Evolutionary conservation across 2,888 invertebrate species (phyloP).

Genomic region (Ochropacha duplaris): DNA sequence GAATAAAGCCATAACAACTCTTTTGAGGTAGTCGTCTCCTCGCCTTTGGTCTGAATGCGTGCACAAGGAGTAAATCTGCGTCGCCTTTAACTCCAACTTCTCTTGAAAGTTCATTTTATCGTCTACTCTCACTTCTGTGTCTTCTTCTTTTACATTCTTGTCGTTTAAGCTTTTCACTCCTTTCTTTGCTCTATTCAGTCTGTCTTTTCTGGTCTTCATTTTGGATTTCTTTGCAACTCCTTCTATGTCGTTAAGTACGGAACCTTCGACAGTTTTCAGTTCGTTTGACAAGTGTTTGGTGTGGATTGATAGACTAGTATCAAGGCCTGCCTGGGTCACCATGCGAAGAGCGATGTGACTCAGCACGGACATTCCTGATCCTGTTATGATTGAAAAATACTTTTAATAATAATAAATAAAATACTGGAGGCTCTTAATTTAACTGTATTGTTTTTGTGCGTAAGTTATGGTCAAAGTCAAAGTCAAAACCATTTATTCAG

Average conservation of each 20-base stretch:
- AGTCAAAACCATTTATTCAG: too few relatives aligned
- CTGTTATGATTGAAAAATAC: conserved; percentile 47
- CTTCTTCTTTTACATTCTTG: conserved; percentile 51
- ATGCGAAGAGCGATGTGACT: conserved; percentile 89
- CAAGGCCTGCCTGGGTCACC: conserved; percentile 86
- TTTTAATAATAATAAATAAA: too few relatives aligned
- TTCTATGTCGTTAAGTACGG: conserved; percentile 65
- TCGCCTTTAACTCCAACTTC: conserved; percentile 63
- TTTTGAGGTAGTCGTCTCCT: conserved; percentile 87
- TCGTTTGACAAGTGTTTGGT: conserved; percentile 62
- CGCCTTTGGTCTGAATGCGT: conserved; percentile 84
- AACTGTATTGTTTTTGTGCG: too few relatives aligned
- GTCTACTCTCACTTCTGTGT: conserved; percentile 47
- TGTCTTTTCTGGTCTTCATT: conserved; percentile 70
- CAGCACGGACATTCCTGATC: conserved; percentile 91
- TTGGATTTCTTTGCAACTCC: conserved; percentile 65
- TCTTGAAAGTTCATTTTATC: conserved; percentile 56
- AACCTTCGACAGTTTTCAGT: conserved; percentile 55
- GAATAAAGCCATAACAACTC: conserved; percentile 90
- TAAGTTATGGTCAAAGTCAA: too few relatives aligned
- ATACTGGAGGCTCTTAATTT: too few relatives aligned
- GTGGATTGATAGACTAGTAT: conserved; percentile 73
- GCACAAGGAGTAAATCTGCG: conserved; percentile 85
- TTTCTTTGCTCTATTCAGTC: conserved; percentile 65
- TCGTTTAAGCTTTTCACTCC: conserved; percentile 55